These are phyloP conservation scores for Lucilia cuprina DNA, from an alignment of 1,140 invertebrate species.

Conservation along the genomic window DNA sequence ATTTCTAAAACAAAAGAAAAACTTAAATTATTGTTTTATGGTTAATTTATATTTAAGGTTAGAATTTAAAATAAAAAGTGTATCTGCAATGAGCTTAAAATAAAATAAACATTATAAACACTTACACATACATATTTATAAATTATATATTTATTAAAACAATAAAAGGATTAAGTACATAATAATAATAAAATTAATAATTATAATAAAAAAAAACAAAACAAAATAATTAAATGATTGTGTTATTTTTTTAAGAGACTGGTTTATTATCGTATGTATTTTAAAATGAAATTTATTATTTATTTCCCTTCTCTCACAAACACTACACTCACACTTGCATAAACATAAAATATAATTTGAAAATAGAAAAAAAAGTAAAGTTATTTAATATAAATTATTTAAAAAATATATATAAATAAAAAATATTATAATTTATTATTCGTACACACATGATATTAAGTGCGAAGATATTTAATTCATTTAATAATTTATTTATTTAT, in stretches of 20 bases:
- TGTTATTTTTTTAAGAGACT: constrained; percentile 34
- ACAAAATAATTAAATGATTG: constrained; percentile 1
- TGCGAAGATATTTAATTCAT: too few relatives aligned
- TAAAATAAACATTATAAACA: constrained; percentile 5
- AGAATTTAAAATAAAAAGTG: background rate
- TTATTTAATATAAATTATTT: background rate
- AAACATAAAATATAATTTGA: background rate
- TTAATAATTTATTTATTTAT: too few relatives aligned
- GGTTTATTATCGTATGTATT: constrained; percentile 20
- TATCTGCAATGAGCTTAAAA: constrained; percentile 38
- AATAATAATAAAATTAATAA: background rate
- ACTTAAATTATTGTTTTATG: background rate
- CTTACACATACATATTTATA: background rate
- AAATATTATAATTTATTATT: too few relatives aligned
- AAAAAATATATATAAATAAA: constrained; percentile 23
- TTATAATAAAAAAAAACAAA: constrained; percentile 7
- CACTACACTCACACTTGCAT: constrained; percentile 4
- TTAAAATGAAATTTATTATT: constrained; percentile 11
- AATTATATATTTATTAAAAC: constrained; percentile 7
- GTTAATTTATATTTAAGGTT: background rate
- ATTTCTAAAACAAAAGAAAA: background rate
- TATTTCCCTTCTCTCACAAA: background rate
- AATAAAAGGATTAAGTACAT: background rate
- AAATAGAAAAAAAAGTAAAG: too few relatives aligned
- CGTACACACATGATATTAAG: too few relatives aligned